phyloP scores from a whole-genome alignment of 2,113 vertebrate genomes.

The Suricata suricatta region DNA sequence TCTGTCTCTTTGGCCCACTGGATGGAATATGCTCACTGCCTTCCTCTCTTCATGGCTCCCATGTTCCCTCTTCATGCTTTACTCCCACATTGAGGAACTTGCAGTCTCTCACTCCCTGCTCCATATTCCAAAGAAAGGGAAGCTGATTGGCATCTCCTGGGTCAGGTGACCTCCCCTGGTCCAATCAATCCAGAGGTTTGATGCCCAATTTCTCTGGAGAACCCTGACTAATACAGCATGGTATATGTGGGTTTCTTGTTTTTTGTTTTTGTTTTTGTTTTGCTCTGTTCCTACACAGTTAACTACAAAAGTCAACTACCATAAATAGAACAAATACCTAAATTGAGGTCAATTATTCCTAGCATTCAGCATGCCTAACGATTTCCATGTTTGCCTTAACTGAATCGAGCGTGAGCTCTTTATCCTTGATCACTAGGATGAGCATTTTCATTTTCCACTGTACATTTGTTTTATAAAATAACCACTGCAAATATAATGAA shows the following conservation, averaged over 20 bases:
- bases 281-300: neutral
- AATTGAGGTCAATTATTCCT: neutral
- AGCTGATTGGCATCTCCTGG: neutral
- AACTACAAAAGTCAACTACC: neutral
- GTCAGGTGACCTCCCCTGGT: neutral
- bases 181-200: neutral
- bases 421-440: neutral
- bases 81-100: neutral
- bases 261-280: neutral
- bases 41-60: neutral
- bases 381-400: neutral
- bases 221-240: neutral
- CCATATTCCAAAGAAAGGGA: neutral
- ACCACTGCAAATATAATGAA: neutral
- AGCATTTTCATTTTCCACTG: neutral
- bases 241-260: neutral
- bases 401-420: neutral
- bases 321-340: neutral
- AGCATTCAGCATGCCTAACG: neutral
- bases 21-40: neutral
- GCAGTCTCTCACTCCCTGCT: neutral
- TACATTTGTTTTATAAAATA: neutral
- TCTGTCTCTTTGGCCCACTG: neutral
- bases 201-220: neutral
- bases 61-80: neutral